Evolutionary conservation across 2,888 invertebrate species (phyloP), one percentile per base, ranked within the genome.

Genomic region (Harpagoxenus sublaevis): DNA sequence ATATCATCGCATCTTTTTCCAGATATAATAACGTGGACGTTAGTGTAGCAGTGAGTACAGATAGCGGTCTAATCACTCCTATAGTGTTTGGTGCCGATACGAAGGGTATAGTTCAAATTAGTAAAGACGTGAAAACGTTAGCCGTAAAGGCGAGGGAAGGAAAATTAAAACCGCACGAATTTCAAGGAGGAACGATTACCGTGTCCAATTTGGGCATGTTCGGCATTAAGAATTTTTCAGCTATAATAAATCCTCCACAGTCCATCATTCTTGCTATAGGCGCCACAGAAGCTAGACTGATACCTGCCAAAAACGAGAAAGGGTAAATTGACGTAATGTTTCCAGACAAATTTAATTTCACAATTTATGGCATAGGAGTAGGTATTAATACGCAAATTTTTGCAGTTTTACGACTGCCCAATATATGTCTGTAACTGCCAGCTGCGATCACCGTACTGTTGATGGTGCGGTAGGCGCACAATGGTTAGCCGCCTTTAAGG

Each of bases 381-480:
- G 31, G 1, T 42, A 15, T 31, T 42, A 31, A 75, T 10, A 4
- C 6, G 18, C 23, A 35, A 55, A 55, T 45, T 86, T 89, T 94
- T 94, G 48, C 94, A 98, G 98, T 91, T 98, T 97, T 95, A 96
- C 96, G 90, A 96, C 96, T 91, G 97, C 97, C 2, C 97, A 97
- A 90, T 97, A 97, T 94, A 97, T 99, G 96, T 97, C 97, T 62
- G 99, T 99, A 85, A 99, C 99, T 28, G 96, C 99, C 87, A 99
- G 99, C 90, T 98, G 98, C 92, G 99, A 99, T 96, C 99, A 99
- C 95, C 96, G 99, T 92, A 98, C 99, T 39, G 98, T 99, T 9
- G 99, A 99, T 95, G 99, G 99, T 71, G 99, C 99, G 90, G 98
- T 99, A 5, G 99, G 99, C 79, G 99, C 99, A 2, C 97, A 97